Evolutionary conservation across 2,797 vertebrate species (phyloP), one percentile per base, ranked within the genome.

Genomic region (Scleropages formosus): DNA sequence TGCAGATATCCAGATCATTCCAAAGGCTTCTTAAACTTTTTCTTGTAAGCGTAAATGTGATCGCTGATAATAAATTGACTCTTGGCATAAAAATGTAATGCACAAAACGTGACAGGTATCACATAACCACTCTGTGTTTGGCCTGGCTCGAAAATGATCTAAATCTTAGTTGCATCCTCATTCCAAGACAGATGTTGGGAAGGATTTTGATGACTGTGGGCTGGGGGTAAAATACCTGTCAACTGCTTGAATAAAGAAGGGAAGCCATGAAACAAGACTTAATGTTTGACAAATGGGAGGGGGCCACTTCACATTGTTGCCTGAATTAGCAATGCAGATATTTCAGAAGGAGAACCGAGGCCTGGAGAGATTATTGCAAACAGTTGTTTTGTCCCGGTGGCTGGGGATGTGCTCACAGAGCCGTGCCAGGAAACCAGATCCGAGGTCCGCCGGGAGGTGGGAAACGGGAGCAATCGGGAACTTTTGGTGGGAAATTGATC

Each of bases 401-500:
- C 11, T 26, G n/a, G 7, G 39, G 53, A 73, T 78, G 76, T 77
- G 65, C 44, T 64, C 64, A 56, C 46, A 58, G 72, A 26, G 51
- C 67, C 51, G 76, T 80, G 77, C 56, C 73, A 22, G 71, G 60
- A 49, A 76, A 78, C 72, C 69, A 74, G 70, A 75, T 76, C 68
- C 59, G 60, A 27, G 26, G 66, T 56, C 72, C 67, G 72, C 27
- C 74, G 75, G 76, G 72, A 70, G 72, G 78, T 75, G 74, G 16
- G 68, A 74, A 51, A 78, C 53, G 59, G 56, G 72, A 60, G 15
- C 58, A 56, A 47, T 26, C 6, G 53, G 39, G 56, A 61, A 73
- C 79, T 31, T 75, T 68, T 56, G 75, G 77, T 72, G 75, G 60
- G 71, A 82, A 82, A 79, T 62, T 27, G 74, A 82, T 75, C 76